Conservation (phyloP, 1,140 invertebrate genomes). For the Drosophila punjabiensis region DNA sequence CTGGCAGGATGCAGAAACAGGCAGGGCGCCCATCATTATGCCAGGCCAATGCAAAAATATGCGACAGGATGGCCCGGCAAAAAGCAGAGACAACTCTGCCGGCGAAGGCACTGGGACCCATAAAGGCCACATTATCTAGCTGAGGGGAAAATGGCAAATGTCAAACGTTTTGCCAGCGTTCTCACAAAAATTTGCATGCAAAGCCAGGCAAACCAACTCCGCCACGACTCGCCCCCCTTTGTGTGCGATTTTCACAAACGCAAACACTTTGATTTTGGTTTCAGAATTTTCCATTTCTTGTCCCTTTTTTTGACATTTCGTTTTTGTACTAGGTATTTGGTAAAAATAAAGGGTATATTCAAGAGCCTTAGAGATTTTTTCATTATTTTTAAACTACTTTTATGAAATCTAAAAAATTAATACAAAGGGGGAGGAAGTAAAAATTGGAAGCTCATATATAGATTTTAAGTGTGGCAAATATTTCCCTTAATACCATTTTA, state of each 20-base stretch:
- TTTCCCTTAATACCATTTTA: too few species aligned
- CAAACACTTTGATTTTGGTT: conserved; percentile 82
- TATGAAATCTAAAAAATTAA: too few species aligned
- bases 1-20: conserved; percentile 50
- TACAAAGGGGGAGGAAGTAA: too few species aligned
- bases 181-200: conserved; percentile 72
- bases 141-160: conserved; percentile 66
- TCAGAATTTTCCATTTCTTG: conserved; percentile 21
- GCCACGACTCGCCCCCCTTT: conserved; percentile 37
- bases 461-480: too few species aligned
- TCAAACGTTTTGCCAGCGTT: conserved; percentile 77
- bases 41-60: conserved; percentile 58
- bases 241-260: conserved; percentile 79
- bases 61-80: conserved; percentile 35
- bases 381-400: not conserved
- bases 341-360: not conserved
- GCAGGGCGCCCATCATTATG: conserved; percentile 71
- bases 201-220: conserved; percentile 36
- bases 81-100: conserved; percentile 18
- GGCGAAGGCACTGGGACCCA: conserved; percentile 21
- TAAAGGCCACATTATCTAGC: conserved; percentile 72
- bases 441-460: too few species aligned
- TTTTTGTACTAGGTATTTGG: not conserved
- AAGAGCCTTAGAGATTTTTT: not conserved
- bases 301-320: conserved; percentile 21